Evolutionary conservation across 2,113 vertebrate species (phyloP).

Genomic region (mouse (Mus musculus)): GRCm39 chr5:101634501-101635000

Average conservation of each 20-base stretch:
- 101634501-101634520: constrained; percentile 99
- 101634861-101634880: background rate
- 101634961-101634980: background rate
- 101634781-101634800: background rate
- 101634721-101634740: background rate
- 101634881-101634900: background rate
- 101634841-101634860: background rate
- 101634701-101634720: constrained; percentile 5
- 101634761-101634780: background rate
- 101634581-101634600: constrained; percentile 97
- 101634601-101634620: constrained; percentile 89
- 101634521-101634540: constrained; percentile 99
- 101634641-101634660: constrained; percentile 82
- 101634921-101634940: constrained; percentile 15
- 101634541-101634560: constrained; percentile 99
- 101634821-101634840: background rate
- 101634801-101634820: background rate
- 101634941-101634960: background rate
- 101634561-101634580: constrained; percentile 91
- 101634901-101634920: background rate
- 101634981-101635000: background rate
- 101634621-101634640: constrained; percentile 86
- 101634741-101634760: constrained; percentile 3
- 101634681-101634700: constrained; percentile 35
- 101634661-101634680: constrained; percentile 38